Evolutionary conservation across 1,140 invertebrate species (phyloP).

Genomic region (Manduca sexta): DNA sequence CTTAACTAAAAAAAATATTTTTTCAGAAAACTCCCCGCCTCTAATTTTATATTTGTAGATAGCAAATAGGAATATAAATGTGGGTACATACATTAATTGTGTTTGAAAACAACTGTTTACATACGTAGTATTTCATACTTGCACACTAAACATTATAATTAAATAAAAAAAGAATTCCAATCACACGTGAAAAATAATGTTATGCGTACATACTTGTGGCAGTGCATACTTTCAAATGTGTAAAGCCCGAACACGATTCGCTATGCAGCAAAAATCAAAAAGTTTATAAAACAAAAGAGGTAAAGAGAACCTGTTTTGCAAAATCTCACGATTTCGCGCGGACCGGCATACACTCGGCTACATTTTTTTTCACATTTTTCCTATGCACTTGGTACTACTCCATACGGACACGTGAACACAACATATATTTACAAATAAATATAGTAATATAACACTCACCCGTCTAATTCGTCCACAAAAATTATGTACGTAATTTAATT

Average conservation of each 20-base stretch:
- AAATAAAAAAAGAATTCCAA: no score
- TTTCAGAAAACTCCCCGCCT: no score
- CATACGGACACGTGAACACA: not conserved
- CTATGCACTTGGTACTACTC: not conserved
- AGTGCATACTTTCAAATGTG: not conserved
- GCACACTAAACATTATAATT: no score
- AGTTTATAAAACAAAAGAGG: constrained; percentile 1
- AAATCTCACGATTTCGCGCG: constrained; percentile 6
- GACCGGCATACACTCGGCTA: not conserved
- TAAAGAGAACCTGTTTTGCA: constrained; percentile 4
- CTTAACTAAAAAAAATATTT: no score
- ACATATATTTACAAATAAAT: not conserved
- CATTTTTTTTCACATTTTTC: constrained; percentile 1
- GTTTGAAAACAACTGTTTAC: no score
- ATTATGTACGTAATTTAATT: constrained; percentile 35
- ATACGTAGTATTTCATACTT: no score
- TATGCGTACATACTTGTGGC: not conserved
- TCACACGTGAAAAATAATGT: no score
- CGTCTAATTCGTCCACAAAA: constrained; percentile 27
- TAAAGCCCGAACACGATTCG: not conserved
- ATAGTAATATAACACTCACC: constrained; percentile 33
- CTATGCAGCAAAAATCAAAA: constrained; percentile 4
- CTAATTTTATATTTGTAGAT: no score
- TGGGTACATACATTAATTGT: no score
- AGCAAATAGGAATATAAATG: no score